Evolutionary conservation across 1,140 invertebrate genomes (phyloP).

Genomic region (Procambarus virginalis): DNA sequence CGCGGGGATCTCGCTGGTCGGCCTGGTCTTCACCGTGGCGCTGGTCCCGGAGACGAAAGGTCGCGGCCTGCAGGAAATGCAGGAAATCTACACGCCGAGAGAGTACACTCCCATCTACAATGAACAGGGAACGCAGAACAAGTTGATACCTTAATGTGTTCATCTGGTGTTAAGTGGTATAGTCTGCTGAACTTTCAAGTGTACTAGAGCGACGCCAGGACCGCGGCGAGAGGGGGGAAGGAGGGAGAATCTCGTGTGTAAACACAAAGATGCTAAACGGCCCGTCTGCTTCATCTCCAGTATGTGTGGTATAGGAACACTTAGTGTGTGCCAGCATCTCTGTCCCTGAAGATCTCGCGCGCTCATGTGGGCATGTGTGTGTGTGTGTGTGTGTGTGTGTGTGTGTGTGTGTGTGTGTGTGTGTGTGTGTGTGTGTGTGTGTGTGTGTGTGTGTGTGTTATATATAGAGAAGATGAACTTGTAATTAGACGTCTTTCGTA

Average conservation of each 20-base stretch:
- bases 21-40: constrained; percentile 87
- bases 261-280: neutral
- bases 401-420: neutral
- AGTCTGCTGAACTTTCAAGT: neutral
- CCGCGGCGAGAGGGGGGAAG: neutral
- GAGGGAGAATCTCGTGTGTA: neutral
- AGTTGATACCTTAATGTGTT: constrained; percentile 51
- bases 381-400: too few species aligned
- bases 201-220: neutral
- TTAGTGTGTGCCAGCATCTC: neutral
- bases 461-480: too few species aligned
- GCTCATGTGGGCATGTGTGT: too few species aligned
- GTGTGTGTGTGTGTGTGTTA: neutral
- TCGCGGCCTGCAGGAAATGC: constrained; percentile 90
- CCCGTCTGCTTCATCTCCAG: neutral
- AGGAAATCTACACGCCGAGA: constrained; percentile 73
- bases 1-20: constrained; percentile 86
- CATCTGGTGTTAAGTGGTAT: neutral
- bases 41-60: constrained; percentile 94
- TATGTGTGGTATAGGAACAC: neutral
- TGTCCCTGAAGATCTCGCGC: too few species aligned
- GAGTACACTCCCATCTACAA: constrained; percentile 68
- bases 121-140: constrained; percentile 61
- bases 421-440: neutral
- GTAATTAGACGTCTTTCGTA: neutral